A percentile compares a stretch with the other conserved stretches of the same genome.
Conservation (phyloP, 2,113 vertebrate species). For the Pachypanchax playfairii region DNA sequence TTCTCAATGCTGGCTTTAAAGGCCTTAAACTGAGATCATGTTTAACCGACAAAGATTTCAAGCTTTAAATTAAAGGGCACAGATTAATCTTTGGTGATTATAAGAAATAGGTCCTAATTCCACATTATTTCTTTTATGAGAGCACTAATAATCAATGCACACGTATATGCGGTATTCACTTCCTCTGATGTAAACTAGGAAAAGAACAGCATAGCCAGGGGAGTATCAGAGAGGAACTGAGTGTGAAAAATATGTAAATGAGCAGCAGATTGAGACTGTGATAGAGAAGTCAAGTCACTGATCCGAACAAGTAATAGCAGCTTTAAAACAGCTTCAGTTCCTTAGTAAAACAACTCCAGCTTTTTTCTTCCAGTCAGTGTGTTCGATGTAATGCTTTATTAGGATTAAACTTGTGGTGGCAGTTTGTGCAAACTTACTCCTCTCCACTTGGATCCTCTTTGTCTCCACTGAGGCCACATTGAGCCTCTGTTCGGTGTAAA, state of each 20-base stretch:
- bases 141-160: neutral
- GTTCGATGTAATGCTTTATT: too few species aligned
- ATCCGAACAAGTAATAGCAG: too few species aligned
- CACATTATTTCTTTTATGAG: neutral
- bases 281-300: too few species aligned
- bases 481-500: conserved; percentile 82
- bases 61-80: neutral
- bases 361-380: too few species aligned
- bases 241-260: neutral
- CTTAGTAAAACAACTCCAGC: too few species aligned
- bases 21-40: neutral
- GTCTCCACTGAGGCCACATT: conserved; percentile 81
- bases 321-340: too few species aligned
- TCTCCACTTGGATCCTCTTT: conserved; percentile 83
- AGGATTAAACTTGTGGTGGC: too few species aligned
- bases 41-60: neutral
- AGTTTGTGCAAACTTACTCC: conserved; percentile 69
- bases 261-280: too few species aligned
- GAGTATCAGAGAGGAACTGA: conserved; percentile 9
- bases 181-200: conserved; percentile 25
- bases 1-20: neutral
- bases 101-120: neutral
- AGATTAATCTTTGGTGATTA: neutral
- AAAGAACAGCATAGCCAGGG: neutral
- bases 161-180: neutral